A percentile compares a stretch with the other conserved stretches of the same genome.
Conservation (phyloP, 2,888 invertebrate genomes). For the Microplitis deprimator region DNA sequence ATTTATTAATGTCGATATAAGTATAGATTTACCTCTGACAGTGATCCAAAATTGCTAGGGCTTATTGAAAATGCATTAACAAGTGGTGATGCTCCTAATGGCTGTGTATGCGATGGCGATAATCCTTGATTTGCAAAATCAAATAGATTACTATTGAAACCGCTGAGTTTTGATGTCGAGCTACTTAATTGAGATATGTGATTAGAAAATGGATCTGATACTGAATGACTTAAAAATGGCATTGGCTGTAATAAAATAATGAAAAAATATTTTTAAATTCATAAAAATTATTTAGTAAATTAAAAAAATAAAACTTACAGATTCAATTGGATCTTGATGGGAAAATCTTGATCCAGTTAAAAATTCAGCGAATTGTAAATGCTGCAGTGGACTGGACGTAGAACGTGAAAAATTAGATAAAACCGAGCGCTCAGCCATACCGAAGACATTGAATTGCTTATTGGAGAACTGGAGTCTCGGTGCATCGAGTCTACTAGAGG, state of each 20-base stretch:
- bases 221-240: conserved; percentile 69
- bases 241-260: conserved; percentile 60
- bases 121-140: conserved; percentile 77
- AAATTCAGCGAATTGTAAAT: conserved; percentile 77
- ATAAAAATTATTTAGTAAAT: neutral
- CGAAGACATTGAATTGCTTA: conserved; percentile 83
- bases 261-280: neutral
- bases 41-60: conserved; percentile 68
- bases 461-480: conserved; percentile 81
- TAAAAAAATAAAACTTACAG: conserved; percentile 61
- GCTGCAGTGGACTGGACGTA: conserved; percentile 82
- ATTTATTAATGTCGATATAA: too few relatives aligned
- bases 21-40: conserved; percentile 62
- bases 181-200: conserved; percentile 77
- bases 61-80: conserved; percentile 72
- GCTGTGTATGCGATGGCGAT: conserved; percentile 75
- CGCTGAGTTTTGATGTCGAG: conserved; percentile 78
- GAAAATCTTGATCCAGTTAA: conserved; percentile 76
- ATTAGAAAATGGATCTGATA: conserved; percentile 69
- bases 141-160: conserved; percentile 76
- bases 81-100: conserved; percentile 72
- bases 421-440: conserved; percentile 73
- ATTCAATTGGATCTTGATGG: conserved; percentile 74
- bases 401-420: conserved; percentile 86
- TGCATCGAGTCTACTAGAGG: conserved; percentile 84